Percentiles rank a stretch among this genome's conserved stretches.
These are phyloP conservation scores for Rhodeus uyekii DNA, from an alignment of 2,797 vertebrate species.

Conservation along the genomic window DNA sequence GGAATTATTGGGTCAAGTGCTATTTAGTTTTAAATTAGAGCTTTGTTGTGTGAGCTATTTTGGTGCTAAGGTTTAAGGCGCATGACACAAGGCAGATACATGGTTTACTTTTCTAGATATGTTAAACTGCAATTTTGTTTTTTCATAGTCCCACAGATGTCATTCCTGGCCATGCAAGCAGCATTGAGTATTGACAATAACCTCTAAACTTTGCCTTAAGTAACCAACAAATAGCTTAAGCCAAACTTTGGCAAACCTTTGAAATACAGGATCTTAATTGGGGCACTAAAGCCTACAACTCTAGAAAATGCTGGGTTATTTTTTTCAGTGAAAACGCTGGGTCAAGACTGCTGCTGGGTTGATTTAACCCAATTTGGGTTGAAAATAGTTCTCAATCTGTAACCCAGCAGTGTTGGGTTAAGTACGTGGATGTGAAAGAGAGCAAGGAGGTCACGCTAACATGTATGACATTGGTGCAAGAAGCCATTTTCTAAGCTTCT, in stretches of 20 bases:
- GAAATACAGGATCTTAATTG: neutral
- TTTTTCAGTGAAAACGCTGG: too few relatives aligned
- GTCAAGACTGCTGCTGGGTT: neutral
- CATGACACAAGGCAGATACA: neutral
- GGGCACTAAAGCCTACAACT: too few relatives aligned
- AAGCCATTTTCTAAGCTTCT: neutral
- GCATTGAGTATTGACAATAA: neutral
- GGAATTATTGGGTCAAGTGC: neutral
- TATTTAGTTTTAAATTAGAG: neutral
- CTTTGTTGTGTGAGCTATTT: neutral
- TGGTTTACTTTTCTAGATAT: neutral
- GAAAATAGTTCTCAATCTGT: neutral
- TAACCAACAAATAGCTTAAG: neutral
- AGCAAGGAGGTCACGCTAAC: neutral
- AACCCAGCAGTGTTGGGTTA: neutral
- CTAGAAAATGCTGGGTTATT: too few relatives aligned
- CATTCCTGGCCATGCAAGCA: neutral
- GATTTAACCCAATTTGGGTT: neutral
- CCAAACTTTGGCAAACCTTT: neutral
- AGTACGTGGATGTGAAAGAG: neutral
- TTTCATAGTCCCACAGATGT: neutral
- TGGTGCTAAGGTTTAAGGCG: neutral
- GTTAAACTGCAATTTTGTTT: neutral
- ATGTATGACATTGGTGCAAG: neutral
- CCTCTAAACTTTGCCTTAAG: too few relatives aligned